Evolutionary conservation across 2,888 invertebrate species (phyloP).

Genomic region (Phyllotreta cruciferae): DNA sequence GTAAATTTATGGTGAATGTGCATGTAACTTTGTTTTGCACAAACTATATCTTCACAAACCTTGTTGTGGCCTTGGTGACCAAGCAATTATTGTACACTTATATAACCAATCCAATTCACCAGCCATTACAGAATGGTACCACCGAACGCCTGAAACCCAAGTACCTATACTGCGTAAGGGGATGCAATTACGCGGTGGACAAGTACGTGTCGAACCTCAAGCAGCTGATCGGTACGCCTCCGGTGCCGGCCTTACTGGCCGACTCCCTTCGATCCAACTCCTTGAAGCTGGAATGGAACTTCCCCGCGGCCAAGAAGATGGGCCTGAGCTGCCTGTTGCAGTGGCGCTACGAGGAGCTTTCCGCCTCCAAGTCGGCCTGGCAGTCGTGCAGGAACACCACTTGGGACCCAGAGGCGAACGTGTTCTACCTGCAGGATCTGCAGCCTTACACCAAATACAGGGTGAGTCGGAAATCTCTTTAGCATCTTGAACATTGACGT

Average conservation of each 20-base stretch:
- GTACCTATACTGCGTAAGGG: conserved; percentile 80
- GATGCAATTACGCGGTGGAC: conserved; percentile 81
- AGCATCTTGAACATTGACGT: not conserved
- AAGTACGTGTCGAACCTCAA: conserved; percentile 73
- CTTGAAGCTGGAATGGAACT: conserved; percentile 80
- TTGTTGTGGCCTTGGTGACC: too few relatives aligned
- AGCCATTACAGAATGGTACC: conserved; percentile 70
- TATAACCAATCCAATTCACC: not conserved
- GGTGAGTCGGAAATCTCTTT: conserved; percentile 62
- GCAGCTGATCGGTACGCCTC: conserved; percentile 73
- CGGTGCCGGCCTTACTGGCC: conserved; percentile 79
- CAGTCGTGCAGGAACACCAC: conserved; percentile 80
- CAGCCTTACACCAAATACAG: conserved; percentile 90
- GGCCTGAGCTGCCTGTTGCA: conserved; percentile 71
- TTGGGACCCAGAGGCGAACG: conserved; percentile 66
- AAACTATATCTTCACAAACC: too few relatives aligned
- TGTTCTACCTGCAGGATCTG: conserved; percentile 76
- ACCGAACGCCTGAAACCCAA: conserved; percentile 72
- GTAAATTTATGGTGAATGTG: too few relatives aligned
- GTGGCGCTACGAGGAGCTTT: conserved; percentile 75
- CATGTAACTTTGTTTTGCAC: too few relatives aligned
- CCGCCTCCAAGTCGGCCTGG: conserved; percentile 69
- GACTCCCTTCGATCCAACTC: conserved; percentile 80
- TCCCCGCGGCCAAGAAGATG: conserved; percentile 65
- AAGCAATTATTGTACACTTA: conserved; percentile 1